A percentile compares a stretch with the other conserved stretches of the same genome.
Conservation (phyloP, 1,140 invertebrate genomes). For the Sarcophaga bullata region DNA sequence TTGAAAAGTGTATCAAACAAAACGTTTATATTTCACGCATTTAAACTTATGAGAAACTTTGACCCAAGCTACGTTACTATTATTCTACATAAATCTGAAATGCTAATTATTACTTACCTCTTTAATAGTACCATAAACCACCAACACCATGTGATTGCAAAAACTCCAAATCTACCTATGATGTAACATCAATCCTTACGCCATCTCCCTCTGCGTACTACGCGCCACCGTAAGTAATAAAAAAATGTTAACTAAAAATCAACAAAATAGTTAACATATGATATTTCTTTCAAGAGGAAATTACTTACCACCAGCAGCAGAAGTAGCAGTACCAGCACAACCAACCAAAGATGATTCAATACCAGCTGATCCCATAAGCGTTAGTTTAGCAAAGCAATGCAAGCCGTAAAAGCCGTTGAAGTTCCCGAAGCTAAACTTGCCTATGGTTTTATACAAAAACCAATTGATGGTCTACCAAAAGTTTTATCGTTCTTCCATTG, state of each 20-base stretch:
- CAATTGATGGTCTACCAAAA: conserved; percentile 56
- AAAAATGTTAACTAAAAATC: neutral
- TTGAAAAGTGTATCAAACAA: too few relatives aligned
- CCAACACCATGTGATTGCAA: neutral
- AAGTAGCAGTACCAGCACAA: conserved; percentile 36
- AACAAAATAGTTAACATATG: neutral
- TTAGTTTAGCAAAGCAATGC: conserved; percentile 63
- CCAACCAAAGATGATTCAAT: conserved; percentile 46
- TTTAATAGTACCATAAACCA: neutral
- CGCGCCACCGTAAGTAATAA: conserved; percentile 22
- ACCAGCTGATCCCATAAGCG: conserved; percentile 67
- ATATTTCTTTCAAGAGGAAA: neutral
- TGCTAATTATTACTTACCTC: too few relatives aligned
- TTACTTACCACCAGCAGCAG: conserved; percentile 4
- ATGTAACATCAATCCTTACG: conserved; percentile 28
- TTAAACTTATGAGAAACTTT: too few relatives aligned
- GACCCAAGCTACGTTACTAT: too few relatives aligned
- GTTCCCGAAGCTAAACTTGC: conserved; percentile 65
- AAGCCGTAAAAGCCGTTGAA: conserved; percentile 57
- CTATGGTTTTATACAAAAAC: conserved; percentile 64
- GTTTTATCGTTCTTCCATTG: conserved; percentile 56
- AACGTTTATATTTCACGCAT: too few relatives aligned
- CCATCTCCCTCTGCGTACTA: neutral
- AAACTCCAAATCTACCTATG: neutral
- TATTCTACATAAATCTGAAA: too few relatives aligned